Conservation (phyloP, 2,888 invertebrate genomes). For the Flabesymbios commensalis region DNA sequence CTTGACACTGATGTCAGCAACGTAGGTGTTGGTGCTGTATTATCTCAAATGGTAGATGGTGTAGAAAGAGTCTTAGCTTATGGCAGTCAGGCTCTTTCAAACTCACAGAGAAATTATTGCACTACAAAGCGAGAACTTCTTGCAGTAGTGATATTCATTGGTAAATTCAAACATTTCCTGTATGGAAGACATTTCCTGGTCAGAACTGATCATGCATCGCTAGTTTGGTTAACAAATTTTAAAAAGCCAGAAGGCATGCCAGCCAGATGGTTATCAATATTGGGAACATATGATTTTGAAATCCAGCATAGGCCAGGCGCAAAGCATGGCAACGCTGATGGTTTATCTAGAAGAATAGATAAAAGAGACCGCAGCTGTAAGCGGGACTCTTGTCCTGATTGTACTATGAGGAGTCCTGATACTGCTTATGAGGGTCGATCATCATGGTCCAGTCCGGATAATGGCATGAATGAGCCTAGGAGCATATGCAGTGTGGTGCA, state of each 20-base stretch:
- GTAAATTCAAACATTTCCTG: constrained; percentile 19
- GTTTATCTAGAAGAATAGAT: neutral
- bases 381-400: neutral
- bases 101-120: constrained; percentile 12
- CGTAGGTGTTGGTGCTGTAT: constrained; percentile 3
- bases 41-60: constrained; percentile 11
- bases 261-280: neutral
- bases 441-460: no score
- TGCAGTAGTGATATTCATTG: constrained; percentile 11
- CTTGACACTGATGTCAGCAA: constrained; percentile 7
- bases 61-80: constrained; percentile 16
- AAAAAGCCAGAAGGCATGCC: constrained; percentile 1
- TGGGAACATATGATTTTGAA: neutral
- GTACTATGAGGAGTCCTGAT: no score
- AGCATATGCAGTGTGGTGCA: no score
- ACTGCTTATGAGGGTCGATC: no score
- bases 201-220: constrained; percentile 14
- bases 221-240: constrained; percentile 1
- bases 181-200: constrained; percentile 3
- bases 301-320: neutral
- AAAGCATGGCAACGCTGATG: constrained; percentile 6
- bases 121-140: constrained; percentile 7
- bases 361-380: neutral
- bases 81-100: constrained; percentile 6
- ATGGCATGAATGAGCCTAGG: no score